Conservation (phyloP, 2,797 vertebrate species). For the Dromococcyx pavoninus region DNA sequence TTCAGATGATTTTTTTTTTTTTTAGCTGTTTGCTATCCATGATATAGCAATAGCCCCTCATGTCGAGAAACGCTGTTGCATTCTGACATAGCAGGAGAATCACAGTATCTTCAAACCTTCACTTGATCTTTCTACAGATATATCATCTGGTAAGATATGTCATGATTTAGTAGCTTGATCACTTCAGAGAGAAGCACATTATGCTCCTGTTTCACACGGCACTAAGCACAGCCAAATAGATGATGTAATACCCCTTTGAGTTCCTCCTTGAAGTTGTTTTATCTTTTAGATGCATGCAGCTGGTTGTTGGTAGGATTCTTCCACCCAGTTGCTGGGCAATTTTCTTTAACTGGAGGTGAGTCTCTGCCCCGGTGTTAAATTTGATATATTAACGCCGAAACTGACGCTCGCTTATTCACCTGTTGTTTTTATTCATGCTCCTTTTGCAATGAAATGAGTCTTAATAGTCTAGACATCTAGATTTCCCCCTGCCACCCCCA, state of each 20-base stretch:
- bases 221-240: background rate
- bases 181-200: background rate
- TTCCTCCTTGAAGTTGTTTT: constrained; percentile 4
- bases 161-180: background rate
- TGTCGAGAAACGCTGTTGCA: background rate
- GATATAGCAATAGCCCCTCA: background rate
- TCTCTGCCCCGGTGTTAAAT: constrained; percentile 17
- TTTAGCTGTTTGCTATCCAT: background rate
- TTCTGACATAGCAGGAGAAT: background rate
- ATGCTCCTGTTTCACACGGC: background rate
- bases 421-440: constrained; percentile 49
- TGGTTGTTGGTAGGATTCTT: constrained; percentile 9
- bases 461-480: constrained; percentile 37
- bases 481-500: constrained; percentile 19
- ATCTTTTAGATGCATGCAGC: background rate
- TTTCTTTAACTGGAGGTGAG: background rate
- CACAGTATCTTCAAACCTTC: background rate
- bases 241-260: background rate
- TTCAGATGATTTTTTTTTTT: background rate
- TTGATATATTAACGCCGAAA: background rate
- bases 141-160: background rate
- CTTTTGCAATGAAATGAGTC: constrained; percentile 12
- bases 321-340: background rate
- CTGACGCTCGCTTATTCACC: background rate
- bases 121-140: background rate